Percentiles rank a stretch among this genome's conserved stretches.
These are phyloP conservation scores for Mobula birostris DNA, from an alignment of 2,113 vertebrate species.

Conservation along the genomic window DNA sequence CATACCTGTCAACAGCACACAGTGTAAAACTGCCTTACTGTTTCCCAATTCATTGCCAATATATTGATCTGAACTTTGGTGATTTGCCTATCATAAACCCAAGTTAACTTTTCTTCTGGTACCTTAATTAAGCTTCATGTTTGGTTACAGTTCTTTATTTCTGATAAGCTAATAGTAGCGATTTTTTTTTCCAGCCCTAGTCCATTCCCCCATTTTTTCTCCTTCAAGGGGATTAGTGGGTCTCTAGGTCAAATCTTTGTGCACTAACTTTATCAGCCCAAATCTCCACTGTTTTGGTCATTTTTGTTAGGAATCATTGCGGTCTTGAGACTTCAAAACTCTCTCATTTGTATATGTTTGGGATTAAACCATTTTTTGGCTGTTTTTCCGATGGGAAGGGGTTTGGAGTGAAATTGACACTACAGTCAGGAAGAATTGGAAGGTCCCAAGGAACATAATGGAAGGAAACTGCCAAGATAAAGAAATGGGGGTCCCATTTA, in stretches of 20 bases:
- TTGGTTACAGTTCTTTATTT: neutral
- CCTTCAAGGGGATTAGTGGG: neutral
- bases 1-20: neutral
- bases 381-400: neutral
- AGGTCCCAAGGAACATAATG: neutral
- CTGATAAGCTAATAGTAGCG: constrained; percentile 2
- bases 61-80: neutral
- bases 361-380: neutral
- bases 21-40: constrained; percentile 20
- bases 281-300: constrained; percentile 1
- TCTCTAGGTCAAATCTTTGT: neutral
- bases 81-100: neutral
- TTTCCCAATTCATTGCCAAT: neutral
- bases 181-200: neutral
- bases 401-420: neutral
- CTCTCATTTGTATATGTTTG: neutral
- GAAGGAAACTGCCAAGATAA: neutral
- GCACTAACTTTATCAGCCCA: constrained; percentile 25
- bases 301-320: neutral
- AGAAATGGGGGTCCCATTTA: neutral
- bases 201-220: neutral
- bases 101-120: neutral
- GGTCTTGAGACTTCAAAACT: neutral
- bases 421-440: neutral
- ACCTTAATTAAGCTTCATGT: neutral